Percentiles rank a stretch among this genome's conserved stretches.
Conservation (phyloP, 2,888 invertebrate species). For the Apeira syringaria region DNA sequence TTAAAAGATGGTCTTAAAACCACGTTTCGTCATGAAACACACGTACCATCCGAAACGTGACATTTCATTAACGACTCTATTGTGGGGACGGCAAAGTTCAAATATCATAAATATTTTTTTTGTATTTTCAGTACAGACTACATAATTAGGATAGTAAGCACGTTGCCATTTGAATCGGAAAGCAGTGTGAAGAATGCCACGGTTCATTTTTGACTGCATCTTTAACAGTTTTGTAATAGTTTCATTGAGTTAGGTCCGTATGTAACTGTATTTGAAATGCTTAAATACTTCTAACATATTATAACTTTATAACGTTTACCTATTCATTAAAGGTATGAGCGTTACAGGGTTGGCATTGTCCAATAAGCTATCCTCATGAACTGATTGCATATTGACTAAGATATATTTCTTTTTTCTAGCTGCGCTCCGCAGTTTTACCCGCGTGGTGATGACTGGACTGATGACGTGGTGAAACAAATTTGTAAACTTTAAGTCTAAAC, state of each 20-base stretch:
- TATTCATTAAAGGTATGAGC: too few species aligned
- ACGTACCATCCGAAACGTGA: slow-evolving; percentile 5
- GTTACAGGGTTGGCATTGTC: too few species aligned
- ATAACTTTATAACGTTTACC: too few species aligned
- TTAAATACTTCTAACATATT: too few species aligned
- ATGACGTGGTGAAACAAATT: too few species aligned
- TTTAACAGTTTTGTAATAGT: slow-evolving; percentile 53
- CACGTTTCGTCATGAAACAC: slow-evolving; percentile 35
- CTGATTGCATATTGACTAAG: too few species aligned
- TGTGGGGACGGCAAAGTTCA: slow-evolving; percentile 5
- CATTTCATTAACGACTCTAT: slow-evolving; percentile 12
- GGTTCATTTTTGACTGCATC: slow-evolving; percentile 49
- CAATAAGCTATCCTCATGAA: too few species aligned
- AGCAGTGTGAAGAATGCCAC: slow-evolving; percentile 53
- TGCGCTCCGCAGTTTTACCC: too few species aligned
- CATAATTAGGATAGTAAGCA: slow-evolving; percentile 26
- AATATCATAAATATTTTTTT: neutral
- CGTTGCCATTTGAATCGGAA: slow-evolving; percentile 74
- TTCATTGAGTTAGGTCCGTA: slow-evolving; percentile 21
- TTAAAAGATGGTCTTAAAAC: slow-evolving; percentile 53
- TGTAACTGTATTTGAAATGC: neutral
- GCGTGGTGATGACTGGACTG: too few species aligned
- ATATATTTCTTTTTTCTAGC: too few species aligned
- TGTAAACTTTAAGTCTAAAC: too few species aligned
- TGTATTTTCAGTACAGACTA: slow-evolving; percentile 19